A percentile compares a stretch with the other conserved stretches of the same genome.
phyloP scores from a whole-genome alignment of 2,888 invertebrate species.

The Drosophila kambysellisi region DNA sequence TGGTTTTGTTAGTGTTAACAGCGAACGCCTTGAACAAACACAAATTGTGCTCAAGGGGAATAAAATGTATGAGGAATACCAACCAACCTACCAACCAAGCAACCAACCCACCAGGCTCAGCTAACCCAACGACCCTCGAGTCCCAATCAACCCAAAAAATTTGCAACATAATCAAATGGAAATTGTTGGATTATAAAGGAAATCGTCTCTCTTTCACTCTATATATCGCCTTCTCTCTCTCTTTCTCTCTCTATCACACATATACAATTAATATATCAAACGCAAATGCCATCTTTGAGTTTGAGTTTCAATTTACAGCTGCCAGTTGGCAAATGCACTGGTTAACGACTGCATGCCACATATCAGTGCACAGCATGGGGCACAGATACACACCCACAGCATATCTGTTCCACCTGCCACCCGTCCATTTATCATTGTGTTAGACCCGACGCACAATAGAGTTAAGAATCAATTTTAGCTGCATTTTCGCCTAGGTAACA shows the following conservation, averaged over 20 bases:
- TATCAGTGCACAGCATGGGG: slow-evolving; percentile 42
- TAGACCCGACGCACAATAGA: slow-evolving; percentile 34
- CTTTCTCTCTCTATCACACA: neutral
- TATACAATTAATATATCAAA: slow-evolving; percentile 47
- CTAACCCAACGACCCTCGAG: neutral
- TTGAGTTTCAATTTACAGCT: slow-evolving; percentile 15
- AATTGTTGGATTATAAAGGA: slow-evolving; percentile 19
- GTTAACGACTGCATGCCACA: slow-evolving; percentile 22
- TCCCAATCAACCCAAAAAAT: slow-evolving; percentile 17
- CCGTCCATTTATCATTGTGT: slow-evolving; percentile 50
- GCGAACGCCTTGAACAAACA: slow-evolving; percentile 49
- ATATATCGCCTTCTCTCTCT: neutral
- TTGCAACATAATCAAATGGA: slow-evolving; percentile 33
- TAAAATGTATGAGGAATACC: neutral
- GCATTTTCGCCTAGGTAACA: slow-evolving; percentile 37
- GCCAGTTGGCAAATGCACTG: slow-evolving; percentile 8
- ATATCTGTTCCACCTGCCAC: slow-evolving; percentile 48
- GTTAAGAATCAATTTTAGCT: slow-evolving; percentile 56
- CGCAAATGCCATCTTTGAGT: slow-evolving; percentile 26
- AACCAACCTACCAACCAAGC: neutral
- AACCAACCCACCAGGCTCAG: neutral
- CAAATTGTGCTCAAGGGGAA: slow-evolving; percentile 57
- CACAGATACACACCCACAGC: slow-evolving; percentile 24
- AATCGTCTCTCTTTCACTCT: neutral
- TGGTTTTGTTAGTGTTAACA: slow-evolving; percentile 46